Conservation (phyloP, 2,797 vertebrate species). For the Tenualosa thibaudeaui region DNA sequence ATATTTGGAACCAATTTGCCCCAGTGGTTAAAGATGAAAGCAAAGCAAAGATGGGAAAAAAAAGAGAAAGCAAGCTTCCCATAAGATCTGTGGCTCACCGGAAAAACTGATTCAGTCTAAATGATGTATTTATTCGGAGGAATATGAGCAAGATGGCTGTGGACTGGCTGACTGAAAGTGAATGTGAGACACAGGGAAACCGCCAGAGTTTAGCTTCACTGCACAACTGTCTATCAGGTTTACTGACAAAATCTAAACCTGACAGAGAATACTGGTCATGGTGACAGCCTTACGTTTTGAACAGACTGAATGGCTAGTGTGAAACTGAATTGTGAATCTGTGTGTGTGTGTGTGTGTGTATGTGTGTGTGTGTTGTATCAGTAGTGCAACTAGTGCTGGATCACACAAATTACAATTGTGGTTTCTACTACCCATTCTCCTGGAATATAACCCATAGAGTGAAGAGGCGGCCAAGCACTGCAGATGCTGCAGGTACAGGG, state of each 20-base stretch:
- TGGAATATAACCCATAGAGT: background rate
- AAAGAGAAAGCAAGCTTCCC: conserved; percentile 28
- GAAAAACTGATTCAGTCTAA: conserved; percentile 16
- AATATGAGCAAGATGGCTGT: background rate
- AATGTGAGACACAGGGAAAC: background rate
- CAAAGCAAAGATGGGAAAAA: background rate
- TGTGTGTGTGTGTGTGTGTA: background rate
- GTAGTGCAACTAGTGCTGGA: background rate
- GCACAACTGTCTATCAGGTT: background rate
- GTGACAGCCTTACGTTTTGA: background rate
- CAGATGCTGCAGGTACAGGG: no score
- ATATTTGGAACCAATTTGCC: background rate
- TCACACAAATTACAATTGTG: background rate
- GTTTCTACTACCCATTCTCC: background rate
- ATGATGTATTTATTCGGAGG: conserved; percentile 36
- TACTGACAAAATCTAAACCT: background rate
- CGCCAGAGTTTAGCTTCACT: background rate
- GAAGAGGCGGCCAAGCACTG: no score
- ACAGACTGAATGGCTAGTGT: background rate
- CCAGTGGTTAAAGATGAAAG: background rate
- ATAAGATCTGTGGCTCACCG: background rate
- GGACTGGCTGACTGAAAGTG: background rate
- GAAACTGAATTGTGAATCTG: background rate
- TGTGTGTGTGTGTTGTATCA: background rate
- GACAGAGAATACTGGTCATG: background rate